These are phyloP conservation scores for Neocrepidodera transversa DNA, from an alignment of 2,888 invertebrate species.

Conservation along the genomic window DNA sequence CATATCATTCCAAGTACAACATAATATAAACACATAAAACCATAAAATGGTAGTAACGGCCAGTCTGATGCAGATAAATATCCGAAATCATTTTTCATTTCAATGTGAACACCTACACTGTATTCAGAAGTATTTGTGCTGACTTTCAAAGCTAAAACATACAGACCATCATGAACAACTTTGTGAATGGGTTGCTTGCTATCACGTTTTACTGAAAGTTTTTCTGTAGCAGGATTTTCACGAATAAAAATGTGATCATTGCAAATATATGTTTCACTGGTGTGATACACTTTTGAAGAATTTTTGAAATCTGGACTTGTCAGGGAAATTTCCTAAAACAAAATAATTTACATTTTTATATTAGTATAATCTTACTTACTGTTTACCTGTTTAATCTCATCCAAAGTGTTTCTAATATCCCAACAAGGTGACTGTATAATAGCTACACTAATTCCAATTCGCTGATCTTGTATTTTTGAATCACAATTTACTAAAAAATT, in stretches of 20 bases:
- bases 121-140: constrained; percentile 61
- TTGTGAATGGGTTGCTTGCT: constrained; percentile 61
- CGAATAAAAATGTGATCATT: constrained; percentile 55
- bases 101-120: constrained; percentile 69
- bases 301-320: constrained; percentile 32
- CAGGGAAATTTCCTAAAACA: constrained; percentile 37
- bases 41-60: constrained; percentile 89
- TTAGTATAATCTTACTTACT: neutral
- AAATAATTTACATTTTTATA: no score
- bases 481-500: constrained; percentile 62
- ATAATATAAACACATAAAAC: constrained; percentile 88
- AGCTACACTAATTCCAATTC: constrained; percentile 63
- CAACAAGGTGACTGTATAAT: constrained; percentile 67
- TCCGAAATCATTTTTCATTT: constrained; percentile 79
- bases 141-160: constrained; percentile 67
- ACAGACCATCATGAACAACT: constrained; percentile 75
- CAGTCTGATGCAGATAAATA: constrained; percentile 89
- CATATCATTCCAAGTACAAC: constrained; percentile 82
- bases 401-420: constrained; percentile 58
- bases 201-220: constrained; percentile 10
- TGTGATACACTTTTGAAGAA: constrained; percentile 39
- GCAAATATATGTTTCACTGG: constrained; percentile 49
- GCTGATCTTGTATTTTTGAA: constrained; percentile 52
- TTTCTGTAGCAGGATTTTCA: constrained; percentile 48
- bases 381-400: constrained; percentile 52